phyloP scores from a whole-genome alignment of 2,113 vertebrate genomes.

The Meleagris gallopavo region DNA sequence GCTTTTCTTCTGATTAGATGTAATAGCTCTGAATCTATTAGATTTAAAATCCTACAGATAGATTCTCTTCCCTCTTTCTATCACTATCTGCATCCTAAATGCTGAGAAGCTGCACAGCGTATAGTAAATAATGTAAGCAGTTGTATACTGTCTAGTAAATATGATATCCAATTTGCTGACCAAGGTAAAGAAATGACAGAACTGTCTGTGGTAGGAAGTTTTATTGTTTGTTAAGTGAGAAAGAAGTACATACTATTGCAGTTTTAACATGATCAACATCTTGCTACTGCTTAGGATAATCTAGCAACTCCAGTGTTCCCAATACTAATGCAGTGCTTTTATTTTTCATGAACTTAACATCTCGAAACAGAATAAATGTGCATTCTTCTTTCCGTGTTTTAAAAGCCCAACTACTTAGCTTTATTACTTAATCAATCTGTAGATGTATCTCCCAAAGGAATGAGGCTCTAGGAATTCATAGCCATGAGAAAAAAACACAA shows the following conservation, averaged over 20 bases:
- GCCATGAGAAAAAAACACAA: slow-evolving; percentile 73
- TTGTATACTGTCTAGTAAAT: background rate
- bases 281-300: slow-evolving; percentile 61
- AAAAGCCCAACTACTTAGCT: slow-evolving; percentile 80
- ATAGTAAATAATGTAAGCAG: background rate
- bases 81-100: background rate
- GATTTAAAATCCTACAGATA: background rate
- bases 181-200: slow-evolving; percentile 69
- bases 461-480: slow-evolving; percentile 71
- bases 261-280: slow-evolving; percentile 70
- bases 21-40: background rate
- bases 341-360: slow-evolving; percentile 72
- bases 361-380: slow-evolving; percentile 67
- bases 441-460: slow-evolving; percentile 62
- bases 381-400: slow-evolving; percentile 75
- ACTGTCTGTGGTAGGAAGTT: slow-evolving; percentile 73
- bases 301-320: slow-evolving; percentile 74
- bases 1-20: background rate
- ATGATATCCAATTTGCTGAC: background rate
- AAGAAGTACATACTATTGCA: slow-evolving; percentile 76
- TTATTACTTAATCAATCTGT: slow-evolving; percentile 76
- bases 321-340: slow-evolving; percentile 68
- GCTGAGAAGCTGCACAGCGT: background rate
- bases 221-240: slow-evolving; percentile 79
- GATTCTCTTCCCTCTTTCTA: background rate